These are phyloP conservation scores for Tortricodes alternella DNA, from an alignment of 2,888 invertebrate species.

Conservation along the genomic window DNA sequence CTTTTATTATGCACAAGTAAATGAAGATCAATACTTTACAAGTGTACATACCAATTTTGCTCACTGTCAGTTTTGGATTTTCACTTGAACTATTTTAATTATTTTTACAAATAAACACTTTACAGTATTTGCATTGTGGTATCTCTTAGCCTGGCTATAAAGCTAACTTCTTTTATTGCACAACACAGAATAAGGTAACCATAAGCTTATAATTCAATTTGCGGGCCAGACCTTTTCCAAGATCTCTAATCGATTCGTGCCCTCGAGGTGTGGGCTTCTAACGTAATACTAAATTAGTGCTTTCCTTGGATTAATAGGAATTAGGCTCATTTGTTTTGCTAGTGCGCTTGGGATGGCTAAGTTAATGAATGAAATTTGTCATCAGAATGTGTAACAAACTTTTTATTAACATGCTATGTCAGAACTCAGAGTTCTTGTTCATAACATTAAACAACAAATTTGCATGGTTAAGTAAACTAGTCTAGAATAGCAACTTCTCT, in stretches of 20 bases:
- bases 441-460: neutral
- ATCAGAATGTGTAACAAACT: neutral
- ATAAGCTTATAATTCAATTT: slow-evolving; percentile 11
- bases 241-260: slow-evolving; percentile 8
- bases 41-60: too few relatives aligned
- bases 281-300: slow-evolving; percentile 5
- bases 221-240: neutral
- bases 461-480: neutral
- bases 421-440: neutral
- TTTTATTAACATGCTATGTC: neutral
- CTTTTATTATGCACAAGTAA: too few relatives aligned
- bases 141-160: neutral
- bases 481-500: neutral
- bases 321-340: neutral
- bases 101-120: too few relatives aligned
- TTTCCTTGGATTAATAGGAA: neutral
- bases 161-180: neutral
- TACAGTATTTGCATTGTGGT: neutral
- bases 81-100: too few relatives aligned
- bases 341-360: neutral
- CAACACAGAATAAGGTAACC: neutral
- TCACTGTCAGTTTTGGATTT: too few relatives aligned
- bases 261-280: slow-evolving; percentile 2
- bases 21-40: too few relatives aligned
- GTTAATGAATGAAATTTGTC: neutral